Evolutionary conservation across 2,797 vertebrate species (phyloP).

Genomic region (Clamator glandarius): DNA sequence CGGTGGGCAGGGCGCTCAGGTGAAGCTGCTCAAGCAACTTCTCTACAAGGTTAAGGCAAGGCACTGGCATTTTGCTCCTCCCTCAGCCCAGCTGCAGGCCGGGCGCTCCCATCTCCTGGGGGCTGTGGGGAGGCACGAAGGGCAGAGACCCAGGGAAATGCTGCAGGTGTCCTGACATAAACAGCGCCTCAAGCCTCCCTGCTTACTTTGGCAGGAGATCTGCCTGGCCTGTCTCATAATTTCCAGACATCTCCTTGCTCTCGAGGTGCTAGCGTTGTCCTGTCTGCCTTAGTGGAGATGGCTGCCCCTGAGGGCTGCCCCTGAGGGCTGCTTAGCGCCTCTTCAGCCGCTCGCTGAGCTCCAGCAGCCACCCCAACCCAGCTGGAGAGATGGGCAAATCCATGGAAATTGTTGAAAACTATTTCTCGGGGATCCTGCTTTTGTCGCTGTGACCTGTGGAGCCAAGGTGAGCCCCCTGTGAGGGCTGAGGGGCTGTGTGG

Average conservation of each 20-base stretch:
- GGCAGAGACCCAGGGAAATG: fast-evolving
- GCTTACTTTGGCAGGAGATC: fast-evolving
- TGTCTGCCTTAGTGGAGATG: fast-evolving
- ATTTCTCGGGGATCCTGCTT: fast-evolving
- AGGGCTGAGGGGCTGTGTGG: neutral
- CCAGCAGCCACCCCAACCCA: fast-evolving
- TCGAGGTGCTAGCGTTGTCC: neutral
- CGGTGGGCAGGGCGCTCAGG: fast-evolving
- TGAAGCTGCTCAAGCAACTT: neutral
- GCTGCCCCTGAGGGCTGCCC: fast-evolving
- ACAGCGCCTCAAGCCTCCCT: fast-evolving
- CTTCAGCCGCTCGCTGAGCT: fast-evolving
- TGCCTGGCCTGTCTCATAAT: neutral
- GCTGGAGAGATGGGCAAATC: fast-evolving
- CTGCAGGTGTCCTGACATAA: neutral
- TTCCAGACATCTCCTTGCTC: fast-evolving
- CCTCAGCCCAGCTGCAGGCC: neutral
- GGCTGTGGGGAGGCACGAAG: neutral
- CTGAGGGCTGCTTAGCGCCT: fast-evolving
- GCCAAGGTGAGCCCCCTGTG: fast-evolving
- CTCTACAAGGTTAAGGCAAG: neutral
- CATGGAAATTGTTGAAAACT: fast-evolving
- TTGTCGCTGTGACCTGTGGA: fast-evolving
- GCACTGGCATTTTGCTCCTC: neutral
- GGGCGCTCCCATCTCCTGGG: fast-evolving